Evolutionary conservation across 2,888 invertebrate genomes (phyloP), one percentile per base, ranked within the genome.

Genomic region (Melipona bicolor): DNA sequence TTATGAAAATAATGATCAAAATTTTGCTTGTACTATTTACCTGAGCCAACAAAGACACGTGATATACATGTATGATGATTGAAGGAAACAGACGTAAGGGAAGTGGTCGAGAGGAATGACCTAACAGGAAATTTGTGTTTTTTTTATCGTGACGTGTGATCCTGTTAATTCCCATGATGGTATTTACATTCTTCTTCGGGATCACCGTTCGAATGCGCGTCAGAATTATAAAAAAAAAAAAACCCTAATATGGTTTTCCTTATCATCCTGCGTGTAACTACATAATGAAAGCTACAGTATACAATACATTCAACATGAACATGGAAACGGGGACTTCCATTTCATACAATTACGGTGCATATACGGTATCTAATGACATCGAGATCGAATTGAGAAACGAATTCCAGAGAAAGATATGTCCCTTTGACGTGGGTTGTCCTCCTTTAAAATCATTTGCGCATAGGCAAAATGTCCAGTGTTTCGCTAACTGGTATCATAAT

Each of bases 371-470:
- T 19, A 36, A 59, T 36, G 59, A 21, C 52, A 73, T 36, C 32
- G 61, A 72, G 72, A 71, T 61, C 32, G 11, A 6, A 72, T 72
- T 72, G 56, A 50, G 71, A 83, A 83, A 77, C 43, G 32, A 43
- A 24, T 56, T 76, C 36, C 36, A n/a, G 15, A 64, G 52, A 83
- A 82, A 49, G 54, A 69, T 62, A 67, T 59, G 50, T 43, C 32
- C 56, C n/a, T 59, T 67, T 76, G 68, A 52, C 76, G 83, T 64
- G 43, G 11, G 32, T 52, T 69, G 27, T 56, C 68, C 68, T 76
- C 83, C 71, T 72, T 82, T 83, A 76, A 83, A 43, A 82, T 76
- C 61, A 50, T 62, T 76, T 43, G 54, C 83, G 43, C 68, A 17
- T 56, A 27, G 50, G 3, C 50, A n/a, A 27, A n/a, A 49, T 49